Percentiles rank a stretch among this genome's conserved stretches.
phyloP scores from a whole-genome alignment of 2,113 vertebrate genomes.

The Acrocephalus arundinaceus region DNA sequence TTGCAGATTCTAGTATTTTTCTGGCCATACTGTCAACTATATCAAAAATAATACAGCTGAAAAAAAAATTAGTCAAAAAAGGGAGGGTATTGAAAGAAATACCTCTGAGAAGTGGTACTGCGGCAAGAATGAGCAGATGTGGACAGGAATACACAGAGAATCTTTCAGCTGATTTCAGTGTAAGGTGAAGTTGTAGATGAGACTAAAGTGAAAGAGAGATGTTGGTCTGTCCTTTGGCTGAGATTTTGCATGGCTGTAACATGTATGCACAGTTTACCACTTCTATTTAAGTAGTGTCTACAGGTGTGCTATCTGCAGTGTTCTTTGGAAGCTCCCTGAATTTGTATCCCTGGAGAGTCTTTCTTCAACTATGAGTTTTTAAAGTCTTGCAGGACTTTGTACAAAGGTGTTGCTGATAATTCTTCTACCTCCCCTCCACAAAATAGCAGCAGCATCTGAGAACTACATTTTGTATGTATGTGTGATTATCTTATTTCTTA shows the following conservation, averaged over 20 bases:
- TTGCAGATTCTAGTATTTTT: not conserved
- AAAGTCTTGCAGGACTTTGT: not conserved
- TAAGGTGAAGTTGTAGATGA: not conserved
- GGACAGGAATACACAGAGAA: not conserved
- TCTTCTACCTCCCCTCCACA: accelerated
- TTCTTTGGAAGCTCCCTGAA: not conserved
- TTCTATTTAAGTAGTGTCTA: not conserved
- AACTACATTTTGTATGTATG: not conserved
- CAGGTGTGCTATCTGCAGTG: not conserved
- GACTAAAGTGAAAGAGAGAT: not conserved
- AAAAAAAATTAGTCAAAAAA: not conserved
- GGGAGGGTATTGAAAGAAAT: not conserved
- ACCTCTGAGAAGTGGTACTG: not conserved
- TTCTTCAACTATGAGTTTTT: not conserved
- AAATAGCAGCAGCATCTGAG: not conserved
- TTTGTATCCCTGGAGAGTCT: not conserved
- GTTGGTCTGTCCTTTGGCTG: not conserved
- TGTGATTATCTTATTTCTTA: not conserved
- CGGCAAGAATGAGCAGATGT: not conserved
- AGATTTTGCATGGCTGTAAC: not conserved
- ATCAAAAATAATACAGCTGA: not conserved
- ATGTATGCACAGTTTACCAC: not conserved
- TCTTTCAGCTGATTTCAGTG: not conserved
- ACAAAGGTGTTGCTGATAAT: not conserved
- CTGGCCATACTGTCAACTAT: not conserved